Conservation (phyloP, 2,113 vertebrate genomes). For the Siphamia tubifer region DNA sequence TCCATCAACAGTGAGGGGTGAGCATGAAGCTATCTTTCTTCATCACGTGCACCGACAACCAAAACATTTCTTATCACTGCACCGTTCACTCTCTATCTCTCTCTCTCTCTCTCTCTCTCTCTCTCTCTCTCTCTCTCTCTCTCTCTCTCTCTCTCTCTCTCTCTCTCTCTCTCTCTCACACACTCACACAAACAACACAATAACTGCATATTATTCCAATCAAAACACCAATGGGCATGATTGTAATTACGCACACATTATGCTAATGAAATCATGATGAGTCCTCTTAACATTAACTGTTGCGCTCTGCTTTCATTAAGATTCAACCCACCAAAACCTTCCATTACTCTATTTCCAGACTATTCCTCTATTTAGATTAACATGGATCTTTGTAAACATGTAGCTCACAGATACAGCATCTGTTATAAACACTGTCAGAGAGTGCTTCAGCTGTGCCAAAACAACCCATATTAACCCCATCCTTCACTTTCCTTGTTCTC, state of each 20-base stretch:
- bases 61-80: neutral
- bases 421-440: conserved; percentile 32
- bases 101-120: no score
- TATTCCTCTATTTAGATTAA: conserved; percentile 43
- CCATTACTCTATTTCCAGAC: conserved; percentile 14
- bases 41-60: neutral
- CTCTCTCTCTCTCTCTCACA: no score
- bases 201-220: conserved; percentile 37
- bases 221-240: conserved; percentile 20
- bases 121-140: no score
- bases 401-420: conserved; percentile 14
- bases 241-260: conserved; percentile 49
- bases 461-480: conserved; percentile 3
- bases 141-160: no score
- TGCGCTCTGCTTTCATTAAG: conserved; percentile 2
- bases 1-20: conserved; percentile 93
- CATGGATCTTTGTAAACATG: conserved; percentile 42
- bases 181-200: neutral
- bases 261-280: conserved; percentile 50
- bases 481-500: neutral
- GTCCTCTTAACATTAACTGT: conserved; percentile 28
- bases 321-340: conserved; percentile 4
- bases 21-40: conserved; percentile 50
- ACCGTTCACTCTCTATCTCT: no score
- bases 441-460: neutral